phyloP scores from a whole-genome alignment of 2,797 vertebrate species.

The Anguilla pacifica region DNA sequence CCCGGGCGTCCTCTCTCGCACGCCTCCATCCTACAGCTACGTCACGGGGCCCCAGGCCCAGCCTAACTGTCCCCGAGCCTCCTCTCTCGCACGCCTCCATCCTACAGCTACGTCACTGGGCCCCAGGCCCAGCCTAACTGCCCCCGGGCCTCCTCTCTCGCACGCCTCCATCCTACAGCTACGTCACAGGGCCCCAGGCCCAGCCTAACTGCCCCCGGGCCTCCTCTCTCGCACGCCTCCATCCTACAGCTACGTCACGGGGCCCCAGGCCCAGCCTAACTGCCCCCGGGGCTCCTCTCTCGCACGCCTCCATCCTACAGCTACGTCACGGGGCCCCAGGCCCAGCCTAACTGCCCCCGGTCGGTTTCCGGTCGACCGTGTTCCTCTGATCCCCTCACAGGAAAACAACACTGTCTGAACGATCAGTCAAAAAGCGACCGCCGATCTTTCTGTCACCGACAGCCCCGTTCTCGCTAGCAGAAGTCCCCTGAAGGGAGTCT shows the following conservation, averaged over 20 bases:
- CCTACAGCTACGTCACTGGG: not conserved
- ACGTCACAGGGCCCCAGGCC: constrained; percentile 46
- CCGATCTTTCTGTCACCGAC: constrained; percentile 71
- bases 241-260: too few species aligned
- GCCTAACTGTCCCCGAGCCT: constrained; percentile 39
- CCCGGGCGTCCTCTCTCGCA: not conserved
- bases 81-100: not conserved
- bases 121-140: constrained; percentile 54
- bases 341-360: constrained; percentile 50
- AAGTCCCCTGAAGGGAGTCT: constrained; percentile 58
- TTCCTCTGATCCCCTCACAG: constrained; percentile 46
- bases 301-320: not conserved
- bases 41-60: constrained; percentile 50
- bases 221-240: not conserved
- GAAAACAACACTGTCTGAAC: constrained; percentile 63
- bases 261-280: constrained; percentile 55
- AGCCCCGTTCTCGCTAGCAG: constrained; percentile 61
- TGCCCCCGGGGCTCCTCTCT: constrained; percentile 23
- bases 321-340: constrained; percentile 39
- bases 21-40: not conserved
- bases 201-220: constrained; percentile 44
- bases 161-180: not conserved
- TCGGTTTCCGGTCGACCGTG: constrained; percentile 15
- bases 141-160: constrained; percentile 12
- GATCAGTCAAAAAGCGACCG: constrained; percentile 70